These are phyloP conservation scores for Limenitis camilla DNA, from an alignment of 2,888 invertebrate genomes.

Conservation along the genomic window DNA sequence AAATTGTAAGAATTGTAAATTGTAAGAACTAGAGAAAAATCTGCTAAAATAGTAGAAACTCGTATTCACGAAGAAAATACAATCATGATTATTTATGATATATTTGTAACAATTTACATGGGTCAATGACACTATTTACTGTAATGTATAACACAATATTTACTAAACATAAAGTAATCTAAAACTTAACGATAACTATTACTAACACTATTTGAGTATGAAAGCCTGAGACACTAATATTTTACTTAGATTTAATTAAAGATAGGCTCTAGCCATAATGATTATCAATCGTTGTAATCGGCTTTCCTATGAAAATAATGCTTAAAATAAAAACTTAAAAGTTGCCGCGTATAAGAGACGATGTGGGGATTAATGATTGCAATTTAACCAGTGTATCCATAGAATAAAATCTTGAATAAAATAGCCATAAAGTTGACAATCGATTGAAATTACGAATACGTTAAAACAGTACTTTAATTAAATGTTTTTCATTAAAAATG, in stretches of 20 bases:
- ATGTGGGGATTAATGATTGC: slow-evolving; percentile 45
- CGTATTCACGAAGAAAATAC: no score
- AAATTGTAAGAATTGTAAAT: no score
- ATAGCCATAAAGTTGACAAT: neutral
- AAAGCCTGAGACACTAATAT: slow-evolving; percentile 4
- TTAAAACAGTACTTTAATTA: neutral
- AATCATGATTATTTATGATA: no score
- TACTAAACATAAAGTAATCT: neutral
- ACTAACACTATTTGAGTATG: neutral
- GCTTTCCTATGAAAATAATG: slow-evolving; percentile 21
- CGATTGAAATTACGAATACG: neutral
- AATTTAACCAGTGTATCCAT: slow-evolving; percentile 49
- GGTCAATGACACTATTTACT: no score
- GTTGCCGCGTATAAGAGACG: slow-evolving; percentile 17
- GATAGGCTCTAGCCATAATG: slow-evolving; percentile 17
- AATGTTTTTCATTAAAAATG: no score
- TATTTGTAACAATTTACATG: no score
- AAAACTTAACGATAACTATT: neutral
- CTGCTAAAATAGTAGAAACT: no score
- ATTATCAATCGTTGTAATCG: slow-evolving; percentile 20
- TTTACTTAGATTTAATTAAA: slow-evolving; percentile 19
- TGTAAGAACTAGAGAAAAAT: no score
- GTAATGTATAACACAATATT: no score
- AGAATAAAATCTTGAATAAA: neutral
- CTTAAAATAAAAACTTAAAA: slow-evolving; percentile 20